Conservation (phyloP, 2,888 invertebrate species). For the Rhagium mordax region DNA sequence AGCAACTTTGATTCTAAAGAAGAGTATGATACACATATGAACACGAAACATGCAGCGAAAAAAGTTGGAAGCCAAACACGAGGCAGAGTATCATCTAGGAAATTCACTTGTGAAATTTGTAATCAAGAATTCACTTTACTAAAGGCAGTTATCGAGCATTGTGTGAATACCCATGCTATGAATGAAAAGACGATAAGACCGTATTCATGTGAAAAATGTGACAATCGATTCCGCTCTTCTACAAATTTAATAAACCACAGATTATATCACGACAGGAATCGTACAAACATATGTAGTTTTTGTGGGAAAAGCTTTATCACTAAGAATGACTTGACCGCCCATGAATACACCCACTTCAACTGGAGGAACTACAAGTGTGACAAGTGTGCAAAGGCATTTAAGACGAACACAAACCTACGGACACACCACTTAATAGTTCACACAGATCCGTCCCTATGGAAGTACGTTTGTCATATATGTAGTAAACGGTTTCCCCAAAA, state of each 20-base stretch:
- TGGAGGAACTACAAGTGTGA: constrained; percentile 60
- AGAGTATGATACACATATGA: constrained; percentile 37
- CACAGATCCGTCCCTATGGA: constrained; percentile 61
- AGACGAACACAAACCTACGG: constrained; percentile 60
- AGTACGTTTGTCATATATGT: constrained; percentile 57
- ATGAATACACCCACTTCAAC: constrained; percentile 61
- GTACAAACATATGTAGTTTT: constrained; percentile 59
- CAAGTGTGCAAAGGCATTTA: constrained; percentile 60
- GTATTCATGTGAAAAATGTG: constrained; percentile 59
- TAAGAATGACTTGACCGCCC: constrained; percentile 59
- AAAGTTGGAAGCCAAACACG: constrained; percentile 19
- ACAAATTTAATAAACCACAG: constrained; percentile 61
- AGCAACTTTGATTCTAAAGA: constrained; percentile 37
- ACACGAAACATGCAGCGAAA: constrained; percentile 35
- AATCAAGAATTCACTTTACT: constrained; percentile 50
- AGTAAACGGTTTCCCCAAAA: constrained; percentile 59
- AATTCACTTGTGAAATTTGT: constrained; percentile 58
- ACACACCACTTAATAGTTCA: constrained; percentile 61
- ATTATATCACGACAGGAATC: constrained; percentile 58
- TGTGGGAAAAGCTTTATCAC: constrained; percentile 68
- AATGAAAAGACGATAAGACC: constrained; percentile 57
- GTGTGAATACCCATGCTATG: constrained; percentile 53
- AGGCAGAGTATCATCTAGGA: constrained; percentile 18
- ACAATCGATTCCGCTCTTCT: constrained; percentile 57
- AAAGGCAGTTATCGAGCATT: constrained; percentile 58